Percentiles rank a stretch among this genome's conserved stretches.
These are phyloP conservation scores for Latrodectus geometricus DNA, from an alignment of 1,140 invertebrate species.

Conservation along the genomic window DNA sequence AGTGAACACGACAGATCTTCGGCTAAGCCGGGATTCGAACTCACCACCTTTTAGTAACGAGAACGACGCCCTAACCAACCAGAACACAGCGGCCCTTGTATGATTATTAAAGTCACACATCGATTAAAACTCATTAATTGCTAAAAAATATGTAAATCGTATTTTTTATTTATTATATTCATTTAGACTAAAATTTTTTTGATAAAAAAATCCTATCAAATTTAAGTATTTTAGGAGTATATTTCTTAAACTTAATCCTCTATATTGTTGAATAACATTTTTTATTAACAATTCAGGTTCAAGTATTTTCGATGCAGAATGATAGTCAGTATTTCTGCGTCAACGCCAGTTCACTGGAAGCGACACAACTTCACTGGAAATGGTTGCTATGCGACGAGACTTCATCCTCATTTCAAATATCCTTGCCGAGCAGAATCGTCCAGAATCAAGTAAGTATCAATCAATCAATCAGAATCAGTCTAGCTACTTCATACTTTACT, in stretches of 20 bases:
- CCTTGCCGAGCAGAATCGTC: background rate
- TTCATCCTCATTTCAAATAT: background rate
- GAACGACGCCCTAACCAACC: too few species aligned
- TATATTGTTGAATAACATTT: background rate
- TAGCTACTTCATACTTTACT: background rate
- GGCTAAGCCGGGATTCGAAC: too few species aligned
- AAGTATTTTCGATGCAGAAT: constrained; percentile 2
- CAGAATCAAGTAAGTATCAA: background rate
- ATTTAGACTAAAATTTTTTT: too few species aligned
- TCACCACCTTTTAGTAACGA: too few species aligned
- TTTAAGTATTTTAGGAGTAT: background rate
- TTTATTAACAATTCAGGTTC: background rate
- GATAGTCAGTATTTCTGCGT: constrained; percentile 9
- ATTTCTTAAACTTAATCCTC: background rate
- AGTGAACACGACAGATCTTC: too few species aligned
- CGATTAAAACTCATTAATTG: too few species aligned
- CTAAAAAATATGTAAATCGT: too few species aligned
- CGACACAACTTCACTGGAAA: constrained; percentile 29
- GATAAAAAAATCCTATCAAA: too few species aligned
- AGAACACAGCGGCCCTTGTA: too few species aligned
- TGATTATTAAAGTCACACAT: too few species aligned
- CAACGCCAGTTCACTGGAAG: background rate
- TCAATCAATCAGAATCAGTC: too few species aligned
- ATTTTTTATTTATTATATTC: too few species aligned
- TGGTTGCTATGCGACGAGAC: constrained; percentile 21